Evolutionary conservation across 2,797 vertebrate species (phyloP).

Genomic region (Rhinatrema bivittatum): DNA sequence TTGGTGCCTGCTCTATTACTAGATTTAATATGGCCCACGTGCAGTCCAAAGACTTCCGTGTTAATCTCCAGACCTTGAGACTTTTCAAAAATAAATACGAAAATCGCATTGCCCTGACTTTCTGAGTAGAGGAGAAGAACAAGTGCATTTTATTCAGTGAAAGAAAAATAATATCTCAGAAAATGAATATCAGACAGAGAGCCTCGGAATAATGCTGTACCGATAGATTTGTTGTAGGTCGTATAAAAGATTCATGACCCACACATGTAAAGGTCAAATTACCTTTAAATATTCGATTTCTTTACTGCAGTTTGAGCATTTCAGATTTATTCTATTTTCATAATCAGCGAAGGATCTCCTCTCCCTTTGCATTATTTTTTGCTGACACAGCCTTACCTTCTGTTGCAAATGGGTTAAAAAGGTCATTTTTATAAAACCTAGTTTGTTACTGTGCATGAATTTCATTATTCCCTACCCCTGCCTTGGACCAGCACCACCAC

Average conservation of each 20-base stretch:
- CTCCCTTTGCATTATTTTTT: constrained; percentile 33
- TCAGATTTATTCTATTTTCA: constrained; percentile 51
- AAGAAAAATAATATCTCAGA: constrained; percentile 54
- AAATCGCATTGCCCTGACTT: constrained; percentile 58
- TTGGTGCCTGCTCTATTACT: constrained; percentile 43
- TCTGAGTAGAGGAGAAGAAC: constrained; percentile 72
- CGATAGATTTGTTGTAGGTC: constrained; percentile 68
- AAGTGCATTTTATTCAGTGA: constrained; percentile 47
- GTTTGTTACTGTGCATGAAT: too few species aligned
- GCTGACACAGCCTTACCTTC: constrained; percentile 26
- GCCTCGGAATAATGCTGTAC: constrained; percentile 58
- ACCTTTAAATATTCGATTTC: constrained; percentile 74
- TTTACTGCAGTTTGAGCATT: constrained; percentile 42
- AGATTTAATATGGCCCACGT: constrained; percentile 49
- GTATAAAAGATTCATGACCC: constrained; percentile 67
- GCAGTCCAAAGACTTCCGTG: constrained; percentile 50
- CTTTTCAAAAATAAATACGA: constrained; percentile 42
- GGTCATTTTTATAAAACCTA: too few species aligned
- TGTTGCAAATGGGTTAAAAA: constrained; percentile 15
- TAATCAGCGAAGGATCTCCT: constrained; percentile 39
- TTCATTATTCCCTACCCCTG: too few species aligned
- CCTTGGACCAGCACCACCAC: too few species aligned
- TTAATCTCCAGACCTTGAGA: constrained; percentile 67
- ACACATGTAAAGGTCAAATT: constrained; percentile 64
- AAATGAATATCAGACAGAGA: constrained; percentile 62